phyloP scores from a whole-genome alignment of 2,113 vertebrate species.

The Equus przewalskii region DNA sequence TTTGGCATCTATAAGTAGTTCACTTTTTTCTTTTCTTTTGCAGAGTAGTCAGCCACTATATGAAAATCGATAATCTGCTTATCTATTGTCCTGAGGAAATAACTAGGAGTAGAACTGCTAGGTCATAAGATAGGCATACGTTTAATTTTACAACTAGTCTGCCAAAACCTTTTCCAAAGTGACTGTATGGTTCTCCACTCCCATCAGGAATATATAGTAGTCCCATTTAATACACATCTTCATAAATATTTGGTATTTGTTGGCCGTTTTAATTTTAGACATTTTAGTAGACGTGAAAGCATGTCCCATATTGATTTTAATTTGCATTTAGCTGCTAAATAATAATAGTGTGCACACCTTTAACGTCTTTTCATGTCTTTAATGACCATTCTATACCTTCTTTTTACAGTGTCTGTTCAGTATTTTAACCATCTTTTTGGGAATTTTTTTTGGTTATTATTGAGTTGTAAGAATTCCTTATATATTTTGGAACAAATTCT shows the following conservation, averaged over 20 bases:
- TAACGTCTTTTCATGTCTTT: background rate
- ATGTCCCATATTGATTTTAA: background rate
- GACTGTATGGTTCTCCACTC: background rate
- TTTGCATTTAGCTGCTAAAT: background rate
- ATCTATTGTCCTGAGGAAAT: background rate
- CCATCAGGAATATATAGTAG: background rate
- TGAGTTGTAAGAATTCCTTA: background rate
- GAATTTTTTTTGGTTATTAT: background rate
- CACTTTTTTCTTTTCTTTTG: background rate
- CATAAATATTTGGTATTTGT: background rate
- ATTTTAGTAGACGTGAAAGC: background rate
- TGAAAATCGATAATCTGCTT: background rate
- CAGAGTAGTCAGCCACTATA: background rate
- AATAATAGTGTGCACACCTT: background rate
- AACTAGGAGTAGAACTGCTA: background rate
- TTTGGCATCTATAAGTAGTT: background rate
- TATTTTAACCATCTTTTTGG: background rate
- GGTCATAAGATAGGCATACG: background rate
- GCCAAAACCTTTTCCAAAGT: background rate
- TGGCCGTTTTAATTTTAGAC: background rate
- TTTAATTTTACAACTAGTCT: background rate
- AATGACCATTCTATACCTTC: background rate
- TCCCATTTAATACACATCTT: background rate
- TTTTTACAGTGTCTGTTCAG: background rate
- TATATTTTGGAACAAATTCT: background rate